A percentile compares a stretch with the other conserved stretches of the same genome.
Conservation (phyloP, 2,888 invertebrate genomes). For the Eumacrocentrus americanus region DNA sequence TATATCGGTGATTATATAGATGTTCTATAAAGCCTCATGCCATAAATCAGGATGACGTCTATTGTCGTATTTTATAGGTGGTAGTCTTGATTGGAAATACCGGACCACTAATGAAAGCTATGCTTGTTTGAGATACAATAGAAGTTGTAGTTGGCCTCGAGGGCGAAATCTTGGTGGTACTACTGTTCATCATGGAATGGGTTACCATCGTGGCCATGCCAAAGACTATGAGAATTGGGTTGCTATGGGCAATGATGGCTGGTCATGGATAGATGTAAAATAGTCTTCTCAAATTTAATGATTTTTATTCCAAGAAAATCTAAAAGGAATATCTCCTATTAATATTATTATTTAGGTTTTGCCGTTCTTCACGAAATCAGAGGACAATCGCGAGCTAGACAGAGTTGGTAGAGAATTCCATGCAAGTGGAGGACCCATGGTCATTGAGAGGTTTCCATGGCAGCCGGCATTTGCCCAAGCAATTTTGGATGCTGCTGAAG, state of each 20-base stretch:
- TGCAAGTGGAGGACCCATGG: constrained; percentile 68
- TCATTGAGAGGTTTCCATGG: constrained; percentile 67
- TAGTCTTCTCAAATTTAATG: background rate
- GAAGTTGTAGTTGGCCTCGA: constrained; percentile 70
- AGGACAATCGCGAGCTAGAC: constrained; percentile 71
- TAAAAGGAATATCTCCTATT: background rate
- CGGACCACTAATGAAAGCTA: constrained; percentile 68
- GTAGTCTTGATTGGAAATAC: constrained; percentile 72
- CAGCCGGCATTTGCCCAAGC: constrained; percentile 69
- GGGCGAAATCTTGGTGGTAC: constrained; percentile 76
- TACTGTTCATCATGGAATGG: constrained; percentile 79
- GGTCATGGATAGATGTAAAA: constrained; percentile 72
- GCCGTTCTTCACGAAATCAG: constrained; percentile 73
- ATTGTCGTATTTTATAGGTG: constrained; percentile 35
- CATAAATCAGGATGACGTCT: background rate
- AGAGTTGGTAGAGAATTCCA: constrained; percentile 68
- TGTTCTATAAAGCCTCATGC: background rate
- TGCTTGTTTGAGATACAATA: constrained; percentile 66
- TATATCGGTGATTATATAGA: constrained; percentile 44
- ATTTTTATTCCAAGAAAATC: too few relatives aligned
- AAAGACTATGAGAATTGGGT: constrained; percentile 79
- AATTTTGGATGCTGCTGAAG: constrained; percentile 67
- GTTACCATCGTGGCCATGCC: constrained; percentile 78
- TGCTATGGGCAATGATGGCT: constrained; percentile 72
- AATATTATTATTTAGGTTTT: constrained; percentile 62